Evolutionary conservation across 2,888 invertebrate species (phyloP).

Genomic region (Sinopyrophorus schimmeli): DNA sequence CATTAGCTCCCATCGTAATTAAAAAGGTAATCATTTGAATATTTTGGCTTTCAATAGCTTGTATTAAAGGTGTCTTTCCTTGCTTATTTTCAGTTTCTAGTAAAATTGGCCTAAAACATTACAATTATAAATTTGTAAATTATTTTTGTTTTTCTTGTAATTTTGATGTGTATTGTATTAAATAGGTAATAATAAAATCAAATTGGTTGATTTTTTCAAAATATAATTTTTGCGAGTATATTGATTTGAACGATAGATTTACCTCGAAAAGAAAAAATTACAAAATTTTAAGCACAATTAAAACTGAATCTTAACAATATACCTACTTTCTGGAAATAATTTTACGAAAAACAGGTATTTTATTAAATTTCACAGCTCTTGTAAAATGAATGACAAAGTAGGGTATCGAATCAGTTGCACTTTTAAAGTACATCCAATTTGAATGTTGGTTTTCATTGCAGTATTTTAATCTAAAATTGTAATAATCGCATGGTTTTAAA

Average conservation of each 20-base stretch:
- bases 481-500: slow-evolving; percentile 57
- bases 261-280: too few species aligned
- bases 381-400: slow-evolving; percentile 45
- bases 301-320: too few species aligned
- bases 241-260: too few species aligned
- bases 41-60: slow-evolving; percentile 58
- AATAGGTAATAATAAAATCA: too few species aligned
- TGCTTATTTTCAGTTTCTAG: slow-evolving; percentile 57
- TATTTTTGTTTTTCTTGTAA: too few species aligned
- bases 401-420: slow-evolving; percentile 45
- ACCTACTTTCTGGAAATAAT: slow-evolving; percentile 44
- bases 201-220: too few species aligned
- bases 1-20: slow-evolving; percentile 56
- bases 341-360: slow-evolving; percentile 46
- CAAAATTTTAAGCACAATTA: too few species aligned
- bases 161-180: too few species aligned
- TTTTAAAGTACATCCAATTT: slow-evolving; percentile 47
- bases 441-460: slow-evolving; percentile 41
- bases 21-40: slow-evolving; percentile 55
- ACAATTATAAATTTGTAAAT: too few species aligned
- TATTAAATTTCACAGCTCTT: slow-evolving; percentile 45
- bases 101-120: slow-evolving; percentile 55
- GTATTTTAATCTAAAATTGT: slow-evolving; percentile 57
- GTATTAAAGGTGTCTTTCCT: slow-evolving; percentile 60
- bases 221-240: too few species aligned